Evolutionary conservation across 1,140 invertebrate genomes (phyloP), one percentile per base, ranked within the genome.

Genomic region (Zophobas morio): DNA sequence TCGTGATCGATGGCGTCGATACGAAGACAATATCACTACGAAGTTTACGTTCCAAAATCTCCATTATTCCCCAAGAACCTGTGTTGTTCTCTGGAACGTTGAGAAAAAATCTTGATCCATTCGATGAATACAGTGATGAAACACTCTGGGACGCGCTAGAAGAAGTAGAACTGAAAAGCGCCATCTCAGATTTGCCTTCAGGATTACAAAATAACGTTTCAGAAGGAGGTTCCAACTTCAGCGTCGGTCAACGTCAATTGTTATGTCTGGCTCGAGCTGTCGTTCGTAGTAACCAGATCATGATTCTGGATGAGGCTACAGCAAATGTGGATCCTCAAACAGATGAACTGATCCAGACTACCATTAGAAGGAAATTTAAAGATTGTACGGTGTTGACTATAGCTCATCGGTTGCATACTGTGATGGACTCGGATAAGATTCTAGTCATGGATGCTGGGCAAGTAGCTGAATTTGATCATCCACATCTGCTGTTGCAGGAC

Each of bases 1-100:
- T 81, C 36, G 6, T 81, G 1, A 79, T 81, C 46, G 79, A 81
- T 63, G 70, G 53, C 1, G 81, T 92, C 0, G 87, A 91, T 70
- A 89, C 89, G 0, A 84, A 84, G 1, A 84, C 87, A 32, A 86
- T 95, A 49, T 90, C 91, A 0, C 85, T 95, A 1, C 89, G 93
- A 77, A 90, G 93, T 80, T 84, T 96, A 1, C 87, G 95, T 1
- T 89, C 89, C 6, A 90, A 90, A 76, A 90, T 96, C 34, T 93
- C 93, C 34, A 94, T 95, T 35, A 94, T 95, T 75, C 94, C 94
- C 1, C 94, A 96, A 86, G 94, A 93, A 78, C 95, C 95, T 0
- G 92, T 96, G 3, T 84, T 96, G 0, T 96, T 96, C 84, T 93
- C 94, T 1, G 95, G 94, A 0, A 91, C 91, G 5, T 81, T 96